Conservation (phyloP, 2,113 vertebrate species). For the Macheiramphus alcinus region DNA sequence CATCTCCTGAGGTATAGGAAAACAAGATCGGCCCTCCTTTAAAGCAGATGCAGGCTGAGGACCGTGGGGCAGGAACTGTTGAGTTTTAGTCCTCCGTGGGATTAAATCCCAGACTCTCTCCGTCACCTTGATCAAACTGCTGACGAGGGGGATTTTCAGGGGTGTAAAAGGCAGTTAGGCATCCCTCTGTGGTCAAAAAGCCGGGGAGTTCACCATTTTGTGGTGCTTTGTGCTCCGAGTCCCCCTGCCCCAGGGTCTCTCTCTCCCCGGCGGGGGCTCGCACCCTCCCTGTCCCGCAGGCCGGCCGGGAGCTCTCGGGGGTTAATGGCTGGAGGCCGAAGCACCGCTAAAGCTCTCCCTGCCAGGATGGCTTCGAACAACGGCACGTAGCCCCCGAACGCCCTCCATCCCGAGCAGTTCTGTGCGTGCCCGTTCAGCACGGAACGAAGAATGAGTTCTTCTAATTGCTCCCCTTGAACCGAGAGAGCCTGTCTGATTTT, state of each 20-base stretch:
- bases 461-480: background rate
- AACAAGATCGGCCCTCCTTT: background rate
- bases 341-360: rapidly evolving
- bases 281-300: rapidly evolving
- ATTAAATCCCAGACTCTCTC: background rate
- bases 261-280: rapidly evolving
- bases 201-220: background rate
- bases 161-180: background rate
- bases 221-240: background rate
- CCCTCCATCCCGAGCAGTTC: background rate
- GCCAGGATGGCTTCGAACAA: background rate
- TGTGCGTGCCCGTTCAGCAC: rapidly evolving
- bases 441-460: background rate
- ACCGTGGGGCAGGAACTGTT: background rate
- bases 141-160: background rate
- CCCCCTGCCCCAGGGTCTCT: background rate
- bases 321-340: background rate
- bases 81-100: background rate
- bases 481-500: background rate
- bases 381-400: rapidly evolving
- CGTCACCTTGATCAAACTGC: conserved; percentile 31
- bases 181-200: background rate
- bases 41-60: background rate
- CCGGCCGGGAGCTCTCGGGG: rapidly evolving
- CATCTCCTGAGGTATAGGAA: background rate